Base-by-base conservation (phyloP, 2,888 invertebrate genomes). In the Oligia fasciuncula region DNA sequence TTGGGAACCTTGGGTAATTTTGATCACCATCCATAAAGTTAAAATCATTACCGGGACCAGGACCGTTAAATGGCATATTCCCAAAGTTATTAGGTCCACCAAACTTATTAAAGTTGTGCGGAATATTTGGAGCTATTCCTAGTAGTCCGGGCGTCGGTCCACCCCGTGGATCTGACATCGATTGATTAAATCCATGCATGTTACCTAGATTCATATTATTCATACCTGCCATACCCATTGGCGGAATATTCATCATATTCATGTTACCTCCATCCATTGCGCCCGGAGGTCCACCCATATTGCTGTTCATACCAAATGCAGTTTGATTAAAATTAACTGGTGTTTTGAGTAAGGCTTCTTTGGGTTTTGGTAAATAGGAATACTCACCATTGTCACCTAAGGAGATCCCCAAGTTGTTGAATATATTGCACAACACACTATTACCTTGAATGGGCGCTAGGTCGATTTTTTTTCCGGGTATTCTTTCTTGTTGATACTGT, bases 341-440 rank as follows among this genome's bases (percentile, higher is more conserved):
- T 29, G 96, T 96, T 93, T 96, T 96, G 54, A 97, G 91, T 89
- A 96, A 93, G 51, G 94, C 94, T 90, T 96, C 97, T 89, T 97
- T 97, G 43, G 95, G 96, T 91, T 96, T 95, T 65, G 96, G 95
- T 86, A 96, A 91, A 91, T 96, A 95, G 11, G 95, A 94, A 90
- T 97, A 97, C 89, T 97, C 97, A 8, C 97, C 97, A 87, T 97
- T 97, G 85, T 97, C 97, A 87, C 96, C 97, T 65, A 97, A 95
- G 74, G 96, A 95, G 77, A 97, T 96, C 35, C 97, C 97, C 84
- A 98, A 94, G 93, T 97, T 97, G 6, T 97, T 96, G 83, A 98
- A 96, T 89, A 98, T 97, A 88, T 96, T 97, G 87, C 97, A 96
- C 77, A 98, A 92, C 73, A 97, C 93, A 73, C 94, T 92, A 91